Conservation (phyloP, 2,888 invertebrate genomes). For the Diogma glabrata region DNA sequence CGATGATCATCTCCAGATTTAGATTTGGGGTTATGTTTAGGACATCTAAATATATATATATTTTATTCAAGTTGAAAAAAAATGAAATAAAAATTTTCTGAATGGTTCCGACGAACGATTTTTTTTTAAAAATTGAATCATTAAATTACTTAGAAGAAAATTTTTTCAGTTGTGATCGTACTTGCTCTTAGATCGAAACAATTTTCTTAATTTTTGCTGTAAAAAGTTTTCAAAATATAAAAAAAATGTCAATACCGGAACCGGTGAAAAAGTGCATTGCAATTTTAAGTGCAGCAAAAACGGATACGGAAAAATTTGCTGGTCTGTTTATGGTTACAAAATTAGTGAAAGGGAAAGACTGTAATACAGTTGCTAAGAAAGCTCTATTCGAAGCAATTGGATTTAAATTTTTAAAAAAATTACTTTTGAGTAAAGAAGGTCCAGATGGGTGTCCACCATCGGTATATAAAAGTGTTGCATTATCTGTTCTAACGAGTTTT, state of each 20-base stretch:
- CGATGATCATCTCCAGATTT: slow-evolving; percentile 13
- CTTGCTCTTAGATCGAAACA: not conserved
- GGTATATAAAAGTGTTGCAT: slow-evolving; percentile 82
- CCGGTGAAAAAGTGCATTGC: slow-evolving; percentile 74
- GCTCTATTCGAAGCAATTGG: slow-evolving; percentile 83
- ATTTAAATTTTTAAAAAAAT: slow-evolving; percentile 69
- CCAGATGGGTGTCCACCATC: slow-evolving; percentile 81
- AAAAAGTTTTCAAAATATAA: not conserved
- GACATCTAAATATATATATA: slow-evolving; percentile 9
- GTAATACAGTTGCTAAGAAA: slow-evolving; percentile 62
- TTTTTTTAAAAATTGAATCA: too few relatives aligned
- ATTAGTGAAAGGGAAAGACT: slow-evolving; percentile 72
- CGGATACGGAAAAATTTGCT: slow-evolving; percentile 85
- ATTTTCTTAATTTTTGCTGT: not conserved
- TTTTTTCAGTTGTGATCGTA: too few relatives aligned
- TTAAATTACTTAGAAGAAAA: not conserved
- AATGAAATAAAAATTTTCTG: not conserved
- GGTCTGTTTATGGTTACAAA: slow-evolving; percentile 87
- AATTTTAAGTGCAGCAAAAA: slow-evolving; percentile 64
- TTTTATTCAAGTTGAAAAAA: too few relatives aligned
- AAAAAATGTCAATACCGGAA: slow-evolving; percentile 48
- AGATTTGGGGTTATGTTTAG: slow-evolving; percentile 7
- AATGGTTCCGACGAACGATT: not conserved
- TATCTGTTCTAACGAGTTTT: slow-evolving; percentile 78
- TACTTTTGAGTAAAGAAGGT: slow-evolving; percentile 61